Evolutionary conservation across 1,140 invertebrate species (phyloP).

Genomic region (Helicorthomorpha holstii): DNA sequence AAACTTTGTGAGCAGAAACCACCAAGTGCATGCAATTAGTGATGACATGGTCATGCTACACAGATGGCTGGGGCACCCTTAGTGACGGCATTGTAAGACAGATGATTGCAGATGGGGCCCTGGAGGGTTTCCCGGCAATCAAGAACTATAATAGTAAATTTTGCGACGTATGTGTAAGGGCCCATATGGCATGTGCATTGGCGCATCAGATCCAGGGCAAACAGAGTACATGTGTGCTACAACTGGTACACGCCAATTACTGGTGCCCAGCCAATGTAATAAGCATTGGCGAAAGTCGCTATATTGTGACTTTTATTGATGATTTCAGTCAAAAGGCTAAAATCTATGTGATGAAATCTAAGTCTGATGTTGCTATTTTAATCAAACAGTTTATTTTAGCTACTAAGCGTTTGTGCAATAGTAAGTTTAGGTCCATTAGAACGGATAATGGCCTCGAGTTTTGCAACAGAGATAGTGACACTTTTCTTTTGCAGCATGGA

Average conservation of each 20-base stretch:
- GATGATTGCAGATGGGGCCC: background rate
- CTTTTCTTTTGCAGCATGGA: conserved; percentile 15
- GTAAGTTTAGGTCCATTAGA: background rate
- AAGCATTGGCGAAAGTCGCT: background rate
- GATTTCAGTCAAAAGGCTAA: no score
- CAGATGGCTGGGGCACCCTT: background rate
- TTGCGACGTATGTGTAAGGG: background rate
- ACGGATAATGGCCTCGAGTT: conserved; percentile 8
- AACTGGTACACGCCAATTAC: background rate
- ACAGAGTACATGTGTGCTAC: background rate
- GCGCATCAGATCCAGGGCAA: background rate
- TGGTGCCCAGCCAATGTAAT: background rate
- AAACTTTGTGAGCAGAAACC: background rate
- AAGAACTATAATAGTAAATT: background rate
- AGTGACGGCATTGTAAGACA: background rate
- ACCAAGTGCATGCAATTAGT: background rate
- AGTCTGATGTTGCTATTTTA: no score
- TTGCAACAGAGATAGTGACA: conserved; percentile 6
- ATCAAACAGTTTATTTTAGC: no score
- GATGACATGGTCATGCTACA: background rate
- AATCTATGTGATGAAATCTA: no score
- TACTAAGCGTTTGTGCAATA: background rate
- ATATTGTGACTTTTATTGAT: no score
- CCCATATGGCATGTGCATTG: background rate
- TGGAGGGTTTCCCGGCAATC: background rate